Evolutionary conservation across 2,888 invertebrate genomes (phyloP).

Genomic region (Perdita meconis): DNA sequence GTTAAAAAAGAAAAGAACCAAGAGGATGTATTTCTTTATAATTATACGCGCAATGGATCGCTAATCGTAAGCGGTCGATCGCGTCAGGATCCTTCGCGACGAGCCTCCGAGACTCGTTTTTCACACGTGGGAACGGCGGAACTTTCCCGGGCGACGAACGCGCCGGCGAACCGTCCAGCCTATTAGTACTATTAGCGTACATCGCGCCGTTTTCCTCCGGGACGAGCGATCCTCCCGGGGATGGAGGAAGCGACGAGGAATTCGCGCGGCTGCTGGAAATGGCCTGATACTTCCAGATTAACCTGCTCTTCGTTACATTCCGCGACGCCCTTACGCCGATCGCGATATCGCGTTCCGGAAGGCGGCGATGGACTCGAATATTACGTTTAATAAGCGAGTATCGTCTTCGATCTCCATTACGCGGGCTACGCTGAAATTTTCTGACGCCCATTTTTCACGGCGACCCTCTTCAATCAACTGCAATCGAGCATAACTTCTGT

Average conservation of each 20-base stretch:
- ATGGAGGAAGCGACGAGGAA: not conserved
- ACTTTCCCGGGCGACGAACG: slow-evolving; percentile 8
- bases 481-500: no score
- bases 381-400: slow-evolving; percentile 51
- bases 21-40: slow-evolving; percentile 79
- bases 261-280: slow-evolving; percentile 20
- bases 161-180: slow-evolving; percentile 1
- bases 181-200: slow-evolving; percentile 47
- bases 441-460: not conserved
- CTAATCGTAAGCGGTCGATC: slow-evolving; percentile 68
- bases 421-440: slow-evolving; percentile 18
- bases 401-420: slow-evolving; percentile 40
- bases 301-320: slow-evolving; percentile 52
- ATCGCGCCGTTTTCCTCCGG: not conserved
- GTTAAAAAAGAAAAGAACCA: slow-evolving; percentile 31
- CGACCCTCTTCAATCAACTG: not conserved
- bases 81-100: slow-evolving; percentile 13
- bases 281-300: slow-evolving; percentile 37
- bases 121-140: slow-evolving; percentile 45
- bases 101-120: slow-evolving; percentile 34
- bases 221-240: not conserved
- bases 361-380: slow-evolving; percentile 39
- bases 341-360: slow-evolving; percentile 53
- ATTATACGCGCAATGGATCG: slow-evolving; percentile 75
- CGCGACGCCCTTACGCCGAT: slow-evolving; percentile 40